Base-by-base conservation (phyloP, 2,113 vertebrate genomes). In the Synodontis membranacea region DNA sequence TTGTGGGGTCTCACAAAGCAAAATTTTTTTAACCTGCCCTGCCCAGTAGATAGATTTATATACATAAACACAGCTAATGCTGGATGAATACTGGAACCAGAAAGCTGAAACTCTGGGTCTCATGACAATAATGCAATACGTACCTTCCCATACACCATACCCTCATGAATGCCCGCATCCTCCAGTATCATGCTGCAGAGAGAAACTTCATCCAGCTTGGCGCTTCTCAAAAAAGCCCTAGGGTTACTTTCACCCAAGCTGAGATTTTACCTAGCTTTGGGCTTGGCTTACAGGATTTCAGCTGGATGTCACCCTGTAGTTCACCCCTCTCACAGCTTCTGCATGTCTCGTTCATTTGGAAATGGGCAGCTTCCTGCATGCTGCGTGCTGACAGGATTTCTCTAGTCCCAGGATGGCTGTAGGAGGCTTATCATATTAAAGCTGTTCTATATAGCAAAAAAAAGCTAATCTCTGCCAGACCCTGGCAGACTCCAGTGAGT, bases 371-470 rank as follows among this genome's bases (percentile, higher is more conserved):
- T 82, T 80, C 87, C 88, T 88, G 88, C 88, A 83, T 75, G 75
- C 42, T 72, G 76, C 58, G 68, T 84, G 82, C 74, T 87, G 86
- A 84, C 87, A 75, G 83, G 87, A 66, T 72, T 85, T 75, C 52
- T 89, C 76, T 76, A 64, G 66, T 78, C 74, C 80, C 75, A 89
- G 60, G 62, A 83, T 64, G 58, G 37, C 68, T 70, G 83, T 87
- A 74, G 86, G 83, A 85, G 62, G 88, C 72, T 89, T 87, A 83
- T 87, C 50, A 86, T 78, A 75, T 76, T 87, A 87, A 85, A 85
- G 72, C 88, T 87, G 66, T 66, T 87, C 23, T 60, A 68, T 80
- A 74, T 86, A 78, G 50, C 72, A 88, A 72, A 72, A 62, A 52
- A 75, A 64, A 37, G 31, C 75, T 52, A 54, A 80, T 56, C 19